phyloP scores from a whole-genome alignment of 2,888 invertebrate species.

The Cephalotes varians region DNA sequence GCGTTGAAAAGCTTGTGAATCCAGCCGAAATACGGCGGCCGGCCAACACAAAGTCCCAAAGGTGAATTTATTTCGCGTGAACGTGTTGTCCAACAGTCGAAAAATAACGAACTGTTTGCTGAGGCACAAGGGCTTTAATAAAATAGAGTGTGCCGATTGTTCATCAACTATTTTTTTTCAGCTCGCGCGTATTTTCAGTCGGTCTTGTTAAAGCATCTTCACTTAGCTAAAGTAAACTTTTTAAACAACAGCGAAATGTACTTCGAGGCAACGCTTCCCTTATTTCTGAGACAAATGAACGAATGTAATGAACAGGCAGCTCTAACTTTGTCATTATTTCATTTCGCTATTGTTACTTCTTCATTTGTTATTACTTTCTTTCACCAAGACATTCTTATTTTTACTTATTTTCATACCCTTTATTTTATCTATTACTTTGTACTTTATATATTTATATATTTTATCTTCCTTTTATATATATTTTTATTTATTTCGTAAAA shows the following conservation, averaged over 20 bases:
- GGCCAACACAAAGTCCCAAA: background rate
- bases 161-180: constrained; percentile 23
- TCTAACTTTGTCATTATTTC: background rate
- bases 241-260: background rate
- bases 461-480: background rate
- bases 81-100: constrained; percentile 2
- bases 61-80: constrained; percentile 19
- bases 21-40: background rate
- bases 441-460: background rate
- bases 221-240: constrained; percentile 1
- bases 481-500: too few relatives aligned
- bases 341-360: background rate
- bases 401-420: too few relatives aligned
- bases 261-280: background rate
- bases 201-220: background rate
- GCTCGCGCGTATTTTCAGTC: background rate
- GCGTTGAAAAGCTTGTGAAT: constrained; percentile 5
- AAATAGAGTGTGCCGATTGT: constrained; percentile 24
- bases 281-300: background rate
- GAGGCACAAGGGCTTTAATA: constrained; percentile 7
- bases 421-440: too few relatives aligned
- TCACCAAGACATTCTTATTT: background rate
- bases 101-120: constrained; percentile 32
- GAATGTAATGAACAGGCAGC: background rate
- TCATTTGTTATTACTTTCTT: background rate